These are phyloP conservation scores for Nylanderia fulva DNA, from an alignment of 1,140 invertebrate species.

Conservation along the genomic window DNA sequence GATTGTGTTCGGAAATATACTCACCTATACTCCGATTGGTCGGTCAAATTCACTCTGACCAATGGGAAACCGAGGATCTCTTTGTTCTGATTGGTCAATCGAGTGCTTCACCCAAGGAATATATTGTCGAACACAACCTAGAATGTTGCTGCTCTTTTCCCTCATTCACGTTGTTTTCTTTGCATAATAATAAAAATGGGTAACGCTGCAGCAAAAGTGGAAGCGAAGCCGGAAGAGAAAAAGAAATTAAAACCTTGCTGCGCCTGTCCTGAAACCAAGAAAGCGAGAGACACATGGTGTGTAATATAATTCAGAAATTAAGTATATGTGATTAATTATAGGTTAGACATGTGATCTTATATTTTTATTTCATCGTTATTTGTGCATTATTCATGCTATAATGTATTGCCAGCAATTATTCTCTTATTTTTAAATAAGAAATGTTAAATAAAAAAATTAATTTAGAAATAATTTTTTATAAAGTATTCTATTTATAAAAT, in stretches of 20 bases:
- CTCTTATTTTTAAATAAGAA: not conserved
- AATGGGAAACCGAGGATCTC: no score
- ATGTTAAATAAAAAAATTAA: not conserved
- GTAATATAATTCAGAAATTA: slow-evolving; percentile 66
- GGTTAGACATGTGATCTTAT: not conserved
- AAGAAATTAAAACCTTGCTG: slow-evolving; percentile 97
- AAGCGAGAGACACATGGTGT: slow-evolving; percentile 95
- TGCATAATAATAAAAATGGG: slow-evolving; percentile 76
- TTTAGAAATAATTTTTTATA: not conserved
- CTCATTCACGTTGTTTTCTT: not conserved
- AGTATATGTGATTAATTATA: not conserved
- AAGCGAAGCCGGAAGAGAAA: slow-evolving; percentile 85
- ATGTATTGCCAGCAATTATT: not conserved
- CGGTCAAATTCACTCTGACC: no score
- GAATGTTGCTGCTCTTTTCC: no score
- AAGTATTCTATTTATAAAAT: slow-evolving; percentile 29
- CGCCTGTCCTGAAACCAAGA: slow-evolving; percentile 98
- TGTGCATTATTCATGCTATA: no score
- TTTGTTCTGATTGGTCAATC: no score
- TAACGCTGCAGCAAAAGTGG: slow-evolving; percentile 75
- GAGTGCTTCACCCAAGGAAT: no score
- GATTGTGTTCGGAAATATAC: no score
- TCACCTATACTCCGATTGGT: no score
- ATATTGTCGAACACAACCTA: no score
- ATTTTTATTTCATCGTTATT: not conserved